Evolutionary conservation across 2,888 invertebrate genomes (phyloP), one percentile per base, ranked within the genome.

Genomic region (Alloscopus bannaensis): DNA sequence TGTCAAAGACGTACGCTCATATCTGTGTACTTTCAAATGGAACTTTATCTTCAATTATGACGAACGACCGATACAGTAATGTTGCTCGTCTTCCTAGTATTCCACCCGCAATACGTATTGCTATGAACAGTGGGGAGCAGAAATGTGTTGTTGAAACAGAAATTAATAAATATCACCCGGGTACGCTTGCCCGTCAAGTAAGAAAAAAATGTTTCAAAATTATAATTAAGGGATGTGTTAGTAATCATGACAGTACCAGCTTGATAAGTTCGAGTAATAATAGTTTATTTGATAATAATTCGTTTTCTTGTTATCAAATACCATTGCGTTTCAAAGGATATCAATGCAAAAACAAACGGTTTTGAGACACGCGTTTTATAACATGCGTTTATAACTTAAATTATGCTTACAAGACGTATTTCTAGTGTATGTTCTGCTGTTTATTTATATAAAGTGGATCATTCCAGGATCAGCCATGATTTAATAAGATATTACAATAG

Each of bases 251-350:
- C n/a, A 42, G 40, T 29, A 45, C 11, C n/a, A 71, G 62, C 50
- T 73, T 72, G n/a, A n/a, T n/a, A n/a, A n/a, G n/a, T 72, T 66
- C 52, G 47, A 47, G 60, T 69, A 70, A 75, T n/a, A n/a, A n/a
- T 70, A 59, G 68, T 77, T 80, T 81, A 76, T 77, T 77, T 59
- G 59, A 81, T 68, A 76, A 50, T 71, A 81, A 75, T 81, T 81
- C 80, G 64, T 77, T 80, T 73, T 79, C 59, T 72, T 81, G 78
- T 81, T 84, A 84, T 79, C 81, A 82, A 84, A 77, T 84, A 55
- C 82, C 84, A 60, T 73, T 82, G 66, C 75, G 76, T 31, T 82
- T 84, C 77, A 84, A 80, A 81, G 81, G 84, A 66, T 57, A 80
- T 65, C 71, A 71, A 80, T 84, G 81, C 75, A 82, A 83, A 83